These are phyloP conservation scores for Fukomys damarensis DNA, from an alignment of 2,113 vertebrate genomes.

Conservation along the genomic window DNA sequence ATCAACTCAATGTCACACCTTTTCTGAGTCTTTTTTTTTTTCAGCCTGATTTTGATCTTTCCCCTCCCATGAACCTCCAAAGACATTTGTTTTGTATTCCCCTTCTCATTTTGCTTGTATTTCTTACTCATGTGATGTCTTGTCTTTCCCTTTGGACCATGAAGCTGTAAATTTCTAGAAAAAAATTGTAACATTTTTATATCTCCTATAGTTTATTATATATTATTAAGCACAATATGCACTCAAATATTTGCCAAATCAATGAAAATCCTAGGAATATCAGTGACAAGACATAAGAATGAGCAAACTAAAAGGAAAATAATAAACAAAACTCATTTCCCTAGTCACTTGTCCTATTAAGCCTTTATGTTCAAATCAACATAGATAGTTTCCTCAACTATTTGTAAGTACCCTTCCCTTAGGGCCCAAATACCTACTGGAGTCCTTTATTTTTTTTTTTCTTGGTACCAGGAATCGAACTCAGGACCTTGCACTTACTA, in stretches of 20 bases:
- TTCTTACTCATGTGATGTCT: background rate
- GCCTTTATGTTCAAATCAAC: background rate
- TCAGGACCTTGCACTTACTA: too few species aligned
- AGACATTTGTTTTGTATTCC: background rate
- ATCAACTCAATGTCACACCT: slow-evolving; percentile 1
- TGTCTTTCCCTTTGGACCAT: background rate
- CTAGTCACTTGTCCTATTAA: background rate
- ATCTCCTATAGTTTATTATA: slow-evolving; percentile 44
- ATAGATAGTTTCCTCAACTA: background rate
- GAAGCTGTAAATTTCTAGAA: slow-evolving; percentile 36
- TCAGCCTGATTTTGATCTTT: background rate
- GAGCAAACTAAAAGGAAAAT: slow-evolving; percentile 38
- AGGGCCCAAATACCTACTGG: background rate
- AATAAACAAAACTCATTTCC: slow-evolving; percentile 11
- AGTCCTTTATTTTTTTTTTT: background rate
- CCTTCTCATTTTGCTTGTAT: slow-evolving; percentile 12
- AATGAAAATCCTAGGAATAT: slow-evolving; percentile 45
- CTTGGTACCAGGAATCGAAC: too few species aligned
- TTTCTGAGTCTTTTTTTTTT: background rate
- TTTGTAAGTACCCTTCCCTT: background rate
- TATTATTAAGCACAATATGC: background rate
- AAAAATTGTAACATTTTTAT: background rate
- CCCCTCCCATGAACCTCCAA: background rate
- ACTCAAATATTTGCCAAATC: slow-evolving; percentile 46
- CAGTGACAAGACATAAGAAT: background rate